Conservation (phyloP, 2,797 vertebrate species). For the Sphenodon punctatus region DNA sequence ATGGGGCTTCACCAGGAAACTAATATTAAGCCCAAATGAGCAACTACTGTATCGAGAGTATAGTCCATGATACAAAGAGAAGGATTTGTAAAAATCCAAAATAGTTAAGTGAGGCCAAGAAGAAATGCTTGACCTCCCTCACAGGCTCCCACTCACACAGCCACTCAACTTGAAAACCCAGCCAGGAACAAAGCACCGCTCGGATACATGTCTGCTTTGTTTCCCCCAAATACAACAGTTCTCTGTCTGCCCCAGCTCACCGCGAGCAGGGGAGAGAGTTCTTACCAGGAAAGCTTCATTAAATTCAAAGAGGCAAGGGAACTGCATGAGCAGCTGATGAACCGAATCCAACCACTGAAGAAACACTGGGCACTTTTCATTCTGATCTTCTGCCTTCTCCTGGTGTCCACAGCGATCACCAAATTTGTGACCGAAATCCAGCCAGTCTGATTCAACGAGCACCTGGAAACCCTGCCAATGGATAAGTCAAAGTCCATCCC, state of each 20-base stretch:
- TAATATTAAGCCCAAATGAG: too few relatives aligned
- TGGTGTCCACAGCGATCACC: slow-evolving; percentile 97
- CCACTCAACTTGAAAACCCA: not conserved
- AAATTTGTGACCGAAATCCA: slow-evolving; percentile 98
- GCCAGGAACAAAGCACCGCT: not conserved
- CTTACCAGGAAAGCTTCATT: slow-evolving; percentile 97
- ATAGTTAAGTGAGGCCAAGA: not conserved
- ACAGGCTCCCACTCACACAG: too few relatives aligned
- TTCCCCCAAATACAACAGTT: not conserved
- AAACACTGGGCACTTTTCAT: slow-evolving; percentile 97
- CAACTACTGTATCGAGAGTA: too few relatives aligned
- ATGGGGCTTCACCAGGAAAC: too few relatives aligned
- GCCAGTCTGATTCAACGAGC: slow-evolving; percentile 95
- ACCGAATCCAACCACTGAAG: slow-evolving; percentile 98
- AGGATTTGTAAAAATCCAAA: not conserved
- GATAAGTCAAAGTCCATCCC: not conserved
- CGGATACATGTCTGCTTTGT: not conserved
- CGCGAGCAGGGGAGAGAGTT: not conserved
- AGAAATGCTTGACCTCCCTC: not conserved
- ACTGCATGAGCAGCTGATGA: slow-evolving; percentile 97
- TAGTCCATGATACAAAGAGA: not conserved
- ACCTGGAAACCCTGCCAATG: slow-evolving; percentile 93
- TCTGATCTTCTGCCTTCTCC: slow-evolving; percentile 94
- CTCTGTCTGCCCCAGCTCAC: not conserved
- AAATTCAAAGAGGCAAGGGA: slow-evolving; percentile 98